Conservation (phyloP, 2,888 invertebrate species). For the Cryptocephalus primarius region DNA sequence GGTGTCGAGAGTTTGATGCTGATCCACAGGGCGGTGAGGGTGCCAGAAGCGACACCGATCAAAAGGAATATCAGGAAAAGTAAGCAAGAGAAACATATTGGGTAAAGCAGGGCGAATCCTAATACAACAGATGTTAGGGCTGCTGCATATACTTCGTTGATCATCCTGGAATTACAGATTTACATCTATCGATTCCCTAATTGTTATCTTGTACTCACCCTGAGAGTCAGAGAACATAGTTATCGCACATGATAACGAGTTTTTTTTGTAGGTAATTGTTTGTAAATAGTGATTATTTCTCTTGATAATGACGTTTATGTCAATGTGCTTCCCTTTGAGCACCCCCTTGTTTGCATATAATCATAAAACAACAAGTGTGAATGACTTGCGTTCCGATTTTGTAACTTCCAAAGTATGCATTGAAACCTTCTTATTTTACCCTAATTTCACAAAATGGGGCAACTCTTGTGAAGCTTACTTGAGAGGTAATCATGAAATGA, state of each 20-base stretch:
- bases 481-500: too few relatives aligned
- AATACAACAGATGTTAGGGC: constrained; percentile 7
- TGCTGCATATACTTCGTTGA: constrained; percentile 10
- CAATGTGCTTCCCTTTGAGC: too few relatives aligned
- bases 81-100: constrained; percentile 24
- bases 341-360: too few relatives aligned
- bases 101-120: constrained; percentile 6
- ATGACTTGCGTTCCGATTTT: too few relatives aligned
- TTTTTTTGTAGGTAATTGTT: neutral
- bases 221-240: neutral
- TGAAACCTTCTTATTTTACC: too few relatives aligned
- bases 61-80: constrained; percentile 22
- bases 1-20: constrained; percentile 54
- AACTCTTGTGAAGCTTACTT: too few relatives aligned
- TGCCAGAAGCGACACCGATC: constrained; percentile 29
- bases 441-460: too few relatives aligned
- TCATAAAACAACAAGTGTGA: too few relatives aligned
- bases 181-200: too few relatives aligned
- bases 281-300: too few relatives aligned
- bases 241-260: neutral
- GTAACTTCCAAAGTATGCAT: too few relatives aligned
- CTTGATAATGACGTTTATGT: too few relatives aligned
- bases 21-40: constrained; percentile 45
- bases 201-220: neutral
- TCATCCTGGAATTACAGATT: constrained; percentile 11